Evolutionary conservation across 2,797 vertebrate species (phyloP), one percentile per base, ranked within the genome.

Genomic region (Chelmon rostratus): DNA sequence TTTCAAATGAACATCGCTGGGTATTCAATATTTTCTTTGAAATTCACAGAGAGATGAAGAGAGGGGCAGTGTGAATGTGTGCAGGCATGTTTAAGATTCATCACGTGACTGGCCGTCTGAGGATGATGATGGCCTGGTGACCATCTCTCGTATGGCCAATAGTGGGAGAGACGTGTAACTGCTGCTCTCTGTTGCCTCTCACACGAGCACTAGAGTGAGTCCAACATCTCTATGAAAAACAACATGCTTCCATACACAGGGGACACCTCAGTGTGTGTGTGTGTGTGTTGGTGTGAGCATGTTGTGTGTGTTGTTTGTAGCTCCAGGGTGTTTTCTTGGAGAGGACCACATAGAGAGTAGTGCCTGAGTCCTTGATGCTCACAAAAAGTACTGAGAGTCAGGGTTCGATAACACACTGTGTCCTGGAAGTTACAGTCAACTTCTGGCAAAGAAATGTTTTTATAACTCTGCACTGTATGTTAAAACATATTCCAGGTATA

Each of bases 181-280:
- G 62, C 67, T 74, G 61, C 83, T 75, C 70, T 84, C 28, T 83
- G 68, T 70, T 84, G 81, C 89, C 84, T 86, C 71, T 90, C 87
- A 90, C 78, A 87, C 65, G 85, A 88, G 92, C 85, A 83, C 77
- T n/a, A 90, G 89, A 84, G 82, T 76, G 87, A 91, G 66, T 84
- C 88, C 83, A 93, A 92, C 84, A 87, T 90, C 83, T 94, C 84
- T 86, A 88, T 93, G 80, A 91, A 91, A 91, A 91, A 88, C 86
- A 91, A 83, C 86, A 89, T 70, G 78, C 71, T 44, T 85, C 82
- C 73, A 84, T 73, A 90, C 91, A 82, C 88, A 79, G 37, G 74
- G 86, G 88, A 88, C 79, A 91, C 71, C 84, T 89, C 52, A 28
- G 19, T 69, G 31, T 78, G 78, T 75, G 52, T 28, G 19, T 69